A percentile compares a stretch with the other conserved stretches of the same genome.
Conservation (phyloP, 1,140 invertebrate genomes). For the Laupala kohalensis region DNA sequence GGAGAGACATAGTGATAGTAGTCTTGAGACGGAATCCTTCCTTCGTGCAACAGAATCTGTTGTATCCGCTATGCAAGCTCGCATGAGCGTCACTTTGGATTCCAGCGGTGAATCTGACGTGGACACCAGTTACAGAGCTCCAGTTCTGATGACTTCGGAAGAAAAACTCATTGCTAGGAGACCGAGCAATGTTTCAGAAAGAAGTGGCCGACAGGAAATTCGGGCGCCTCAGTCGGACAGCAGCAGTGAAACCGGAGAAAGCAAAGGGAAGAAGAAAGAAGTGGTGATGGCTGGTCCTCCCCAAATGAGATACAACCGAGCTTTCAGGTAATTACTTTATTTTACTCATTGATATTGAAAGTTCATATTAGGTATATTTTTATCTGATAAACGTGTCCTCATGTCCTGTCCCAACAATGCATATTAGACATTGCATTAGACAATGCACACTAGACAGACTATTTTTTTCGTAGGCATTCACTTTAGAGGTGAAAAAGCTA, state of each 20-base stretch:
- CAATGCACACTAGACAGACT: too few species aligned
- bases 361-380: too few species aligned
- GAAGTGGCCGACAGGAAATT: background rate
- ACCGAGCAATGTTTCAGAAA: background rate
- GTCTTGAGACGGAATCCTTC: conserved; percentile 33
- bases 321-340: conserved; percentile 29
- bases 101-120: conserved; percentile 25
- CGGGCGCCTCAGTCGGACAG: conserved; percentile 22
- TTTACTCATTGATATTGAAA: background rate
- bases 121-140: conserved; percentile 19
- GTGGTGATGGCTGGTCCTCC: background rate
- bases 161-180: background rate
- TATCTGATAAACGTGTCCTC: too few species aligned
- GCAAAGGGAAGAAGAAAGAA: conserved; percentile 4
- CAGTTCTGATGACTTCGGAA: background rate
- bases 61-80: conserved; percentile 36
- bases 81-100: conserved; percentile 24
- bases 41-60: conserved; percentile 37
- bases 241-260: conserved; percentile 21
- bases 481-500: too few species aligned
- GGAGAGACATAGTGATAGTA: conserved; percentile 7
- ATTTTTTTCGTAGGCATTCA: too few species aligned
- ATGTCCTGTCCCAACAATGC: too few species aligned
- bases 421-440: too few species aligned
- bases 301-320: conserved; percentile 29